A percentile compares a stretch with the other conserved stretches of the same genome.
phyloP scores from a whole-genome alignment of 2,113 vertebrate genomes.

The Tiliqua scincoides region DNA sequence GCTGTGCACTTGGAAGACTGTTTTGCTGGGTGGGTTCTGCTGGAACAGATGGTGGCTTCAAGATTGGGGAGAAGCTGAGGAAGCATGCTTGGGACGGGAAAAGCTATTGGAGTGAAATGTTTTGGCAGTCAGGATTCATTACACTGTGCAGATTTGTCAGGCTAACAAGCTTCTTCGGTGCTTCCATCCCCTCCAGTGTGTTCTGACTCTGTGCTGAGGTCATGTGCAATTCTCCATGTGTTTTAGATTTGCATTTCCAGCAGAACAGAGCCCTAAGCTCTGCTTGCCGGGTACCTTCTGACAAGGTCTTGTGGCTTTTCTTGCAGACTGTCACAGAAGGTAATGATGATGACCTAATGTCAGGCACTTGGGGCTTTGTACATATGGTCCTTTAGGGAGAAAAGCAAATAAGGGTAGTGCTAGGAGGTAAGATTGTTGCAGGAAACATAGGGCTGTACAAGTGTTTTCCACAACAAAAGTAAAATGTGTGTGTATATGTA shows the following conservation, averaged over 20 bases:
- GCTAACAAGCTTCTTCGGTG: background rate
- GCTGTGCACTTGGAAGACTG: background rate
- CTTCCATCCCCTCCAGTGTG: background rate
- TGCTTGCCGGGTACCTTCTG: background rate
- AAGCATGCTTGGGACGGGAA: background rate
- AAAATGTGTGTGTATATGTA: background rate
- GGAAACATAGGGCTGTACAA: background rate
- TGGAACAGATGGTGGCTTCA: background rate
- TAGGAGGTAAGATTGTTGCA: background rate
- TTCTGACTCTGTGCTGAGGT: background rate
- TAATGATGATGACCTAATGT: background rate
- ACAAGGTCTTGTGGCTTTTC: background rate
- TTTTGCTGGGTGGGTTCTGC: conserved; percentile 1
- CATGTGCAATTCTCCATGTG: background rate
- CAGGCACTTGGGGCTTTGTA: background rate
- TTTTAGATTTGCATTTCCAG: background rate
- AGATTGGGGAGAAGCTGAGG: background rate
- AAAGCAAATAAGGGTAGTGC: background rate
- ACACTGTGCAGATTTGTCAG: conserved; percentile 1
- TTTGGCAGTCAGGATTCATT: conserved; percentile 21
- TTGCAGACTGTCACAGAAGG: background rate
- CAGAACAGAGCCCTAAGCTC: background rate
- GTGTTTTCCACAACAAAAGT: background rate
- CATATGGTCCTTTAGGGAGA: background rate
- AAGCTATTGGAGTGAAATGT: conserved; percentile 46